Evolutionary conservation across 2,113 vertebrate species (phyloP).

Genomic region (Crotalus tigris): DNA sequence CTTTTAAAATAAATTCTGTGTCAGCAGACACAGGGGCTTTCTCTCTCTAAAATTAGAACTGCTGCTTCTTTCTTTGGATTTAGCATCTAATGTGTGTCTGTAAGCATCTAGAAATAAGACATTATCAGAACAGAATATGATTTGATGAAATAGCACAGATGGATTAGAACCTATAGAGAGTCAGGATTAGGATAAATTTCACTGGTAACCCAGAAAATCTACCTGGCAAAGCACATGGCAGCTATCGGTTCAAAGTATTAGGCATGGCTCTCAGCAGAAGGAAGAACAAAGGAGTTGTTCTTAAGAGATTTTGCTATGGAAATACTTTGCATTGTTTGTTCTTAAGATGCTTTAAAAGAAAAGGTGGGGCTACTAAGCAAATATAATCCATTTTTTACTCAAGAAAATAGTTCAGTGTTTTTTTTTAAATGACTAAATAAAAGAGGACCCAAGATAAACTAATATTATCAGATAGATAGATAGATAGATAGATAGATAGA

Average conservation of each 20-base stretch:
- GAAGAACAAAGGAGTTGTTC: constrained; percentile 48
- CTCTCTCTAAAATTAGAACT: background rate
- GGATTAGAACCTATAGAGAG: background rate
- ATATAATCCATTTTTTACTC: rapidly evolving
- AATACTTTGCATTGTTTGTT: background rate
- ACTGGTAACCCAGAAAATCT: background rate
- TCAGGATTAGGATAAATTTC: background rate
- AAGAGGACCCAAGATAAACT: background rate
- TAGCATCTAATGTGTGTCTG: background rate
- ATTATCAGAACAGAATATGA: background rate
- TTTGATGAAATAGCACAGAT: background rate
- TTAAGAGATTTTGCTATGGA: constrained; percentile 24
- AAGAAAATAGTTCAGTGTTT: background rate
- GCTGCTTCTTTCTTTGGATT: background rate
- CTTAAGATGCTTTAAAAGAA: constrained; percentile 9
- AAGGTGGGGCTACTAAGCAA: background rate
- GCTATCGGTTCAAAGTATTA: background rate
- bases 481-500: no score
- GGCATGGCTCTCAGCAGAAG: background rate
- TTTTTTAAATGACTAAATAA: background rate
- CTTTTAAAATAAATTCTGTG: constrained; percentile 26
- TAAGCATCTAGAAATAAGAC: background rate
- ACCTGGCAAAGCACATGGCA: background rate
- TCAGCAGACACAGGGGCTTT: background rate
- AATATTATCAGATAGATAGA: background rate